These are phyloP conservation scores for Gallinago jamesoni DNA, from an alignment of 2,113 vertebrate species.

Conservation along the genomic window DNA sequence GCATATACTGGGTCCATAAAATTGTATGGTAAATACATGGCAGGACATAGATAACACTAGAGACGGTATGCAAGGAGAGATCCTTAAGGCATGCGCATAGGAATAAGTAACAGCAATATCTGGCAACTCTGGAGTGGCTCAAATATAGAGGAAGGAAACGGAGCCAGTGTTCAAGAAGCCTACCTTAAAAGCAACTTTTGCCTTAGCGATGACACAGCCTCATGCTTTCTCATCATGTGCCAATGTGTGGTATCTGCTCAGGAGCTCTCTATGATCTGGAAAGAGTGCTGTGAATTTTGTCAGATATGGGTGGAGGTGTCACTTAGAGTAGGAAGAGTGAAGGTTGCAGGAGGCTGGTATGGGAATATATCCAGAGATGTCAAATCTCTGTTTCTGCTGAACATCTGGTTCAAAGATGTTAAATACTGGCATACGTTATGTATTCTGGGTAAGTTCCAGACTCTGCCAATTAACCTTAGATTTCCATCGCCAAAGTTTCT, in stretches of 20 bases:
- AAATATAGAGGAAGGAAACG: not conserved
- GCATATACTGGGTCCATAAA: not conserved
- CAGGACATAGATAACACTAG: not conserved
- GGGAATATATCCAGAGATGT: not conserved
- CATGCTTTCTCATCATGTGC: not conserved
- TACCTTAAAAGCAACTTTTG: constrained; percentile 29
- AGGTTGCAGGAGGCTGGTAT: not conserved
- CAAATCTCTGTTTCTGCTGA: not conserved
- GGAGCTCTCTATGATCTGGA: not conserved
- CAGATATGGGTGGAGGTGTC: constrained; percentile 21
- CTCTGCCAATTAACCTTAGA: not conserved
- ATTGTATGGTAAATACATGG: not conserved
- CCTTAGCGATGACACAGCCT: constrained; percentile 9
- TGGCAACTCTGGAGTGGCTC: not conserved
- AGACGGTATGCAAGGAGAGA: not conserved
- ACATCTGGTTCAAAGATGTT: not conserved
- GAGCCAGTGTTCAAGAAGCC: not conserved
- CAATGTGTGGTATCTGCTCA: constrained; percentile 8
- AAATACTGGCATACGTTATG: not conserved
- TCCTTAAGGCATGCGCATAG: not conserved
- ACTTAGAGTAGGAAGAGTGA: constrained; percentile 11
- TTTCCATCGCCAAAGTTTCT: not conserved
- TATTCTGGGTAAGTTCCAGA: not conserved
- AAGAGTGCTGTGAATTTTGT: constrained; percentile 17
- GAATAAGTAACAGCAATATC: not conserved